phyloP scores from a whole-genome alignment of 2,113 vertebrate species.

The Hippocampus mohnikei region DNA sequence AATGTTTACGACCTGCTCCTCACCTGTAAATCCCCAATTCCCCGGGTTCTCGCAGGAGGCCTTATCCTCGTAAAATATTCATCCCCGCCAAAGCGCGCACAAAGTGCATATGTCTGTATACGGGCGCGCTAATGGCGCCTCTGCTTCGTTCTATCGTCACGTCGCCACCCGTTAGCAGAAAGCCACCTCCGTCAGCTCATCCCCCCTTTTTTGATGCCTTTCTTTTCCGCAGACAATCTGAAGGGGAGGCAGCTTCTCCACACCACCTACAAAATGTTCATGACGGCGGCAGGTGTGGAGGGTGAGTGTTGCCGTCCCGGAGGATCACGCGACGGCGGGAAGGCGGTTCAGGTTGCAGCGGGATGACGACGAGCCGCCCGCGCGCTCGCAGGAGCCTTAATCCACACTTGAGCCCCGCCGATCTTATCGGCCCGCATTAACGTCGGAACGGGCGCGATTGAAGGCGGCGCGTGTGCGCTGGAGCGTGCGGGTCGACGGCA shows the following conservation, averaged over 20 bases:
- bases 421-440: conserved; percentile 55
- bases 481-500: conserved; percentile 30
- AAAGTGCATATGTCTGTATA: conserved; percentile 23
- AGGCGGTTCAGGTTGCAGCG: neutral
- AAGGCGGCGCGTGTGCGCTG: conserved; percentile 28
- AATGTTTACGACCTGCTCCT: conserved; percentile 30
- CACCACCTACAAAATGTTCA: conserved; percentile 93
- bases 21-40: conserved; percentile 14
- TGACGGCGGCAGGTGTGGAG: conserved; percentile 86
- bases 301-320: conserved; percentile 69
- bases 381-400: conserved; percentile 49
- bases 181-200: conserved; percentile 29
- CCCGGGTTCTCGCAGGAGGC: conserved; percentile 16
- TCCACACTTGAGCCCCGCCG: conserved; percentile 44
- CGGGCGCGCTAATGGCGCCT: conserved; percentile 32
- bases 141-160: conserved; percentile 10
- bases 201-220: conserved; percentile 15
- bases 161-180: conserved; percentile 50
- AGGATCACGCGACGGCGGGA: neutral
- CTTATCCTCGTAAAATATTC: conserved; percentile 46
- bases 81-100: conserved; percentile 25
- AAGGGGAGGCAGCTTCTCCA: conserved; percentile 87
- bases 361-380: conserved; percentile 30
- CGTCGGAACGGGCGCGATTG: conserved; percentile 50
- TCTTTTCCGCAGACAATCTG: conserved; percentile 74